A percentile compares a stretch with the other conserved stretches of the same genome.
Conservation (phyloP, 2,888 invertebrate genomes). For the Pyrgus malvae region DNA sequence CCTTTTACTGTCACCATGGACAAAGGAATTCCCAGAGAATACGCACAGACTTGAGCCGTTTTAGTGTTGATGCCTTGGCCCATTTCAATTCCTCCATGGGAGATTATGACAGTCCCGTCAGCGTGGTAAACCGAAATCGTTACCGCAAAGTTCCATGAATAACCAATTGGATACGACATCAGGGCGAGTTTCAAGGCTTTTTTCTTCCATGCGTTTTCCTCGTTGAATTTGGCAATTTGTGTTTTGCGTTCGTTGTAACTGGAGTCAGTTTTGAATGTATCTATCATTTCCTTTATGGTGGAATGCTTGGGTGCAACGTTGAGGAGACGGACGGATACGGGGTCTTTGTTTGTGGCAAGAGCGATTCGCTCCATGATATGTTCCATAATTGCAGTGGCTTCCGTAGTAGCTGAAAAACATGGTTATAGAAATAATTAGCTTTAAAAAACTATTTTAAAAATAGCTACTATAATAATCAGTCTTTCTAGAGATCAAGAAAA, state of each 20-base stretch:
- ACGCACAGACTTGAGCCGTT: slow-evolving; percentile 87
- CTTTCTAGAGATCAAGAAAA: too few relatives aligned
- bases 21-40: slow-evolving; percentile 84
- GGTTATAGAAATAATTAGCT: too few relatives aligned
- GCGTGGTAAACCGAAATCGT: slow-evolving; percentile 85
- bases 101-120: slow-evolving; percentile 85
- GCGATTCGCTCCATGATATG: slow-evolving; percentile 87
- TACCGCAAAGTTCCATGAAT: slow-evolving; percentile 78
- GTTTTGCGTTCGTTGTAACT: slow-evolving; percentile 77
- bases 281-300: slow-evolving; percentile 72
- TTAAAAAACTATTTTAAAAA: too few relatives aligned
- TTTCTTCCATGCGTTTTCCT: slow-evolving; percentile 88
- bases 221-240: slow-evolving; percentile 81
- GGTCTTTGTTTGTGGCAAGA: slow-evolving; percentile 74
- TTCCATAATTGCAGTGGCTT: slow-evolving; percentile 82
- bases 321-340: slow-evolving; percentile 77
- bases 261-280: slow-evolving; percentile 79
- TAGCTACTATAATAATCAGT: too few relatives aligned
- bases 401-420: slow-evolving; percentile 72
- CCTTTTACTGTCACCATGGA: slow-evolving; percentile 83
- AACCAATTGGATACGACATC: slow-evolving; percentile 83
- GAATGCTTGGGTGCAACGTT: slow-evolving; percentile 69
- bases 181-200: slow-evolving; percentile 83
- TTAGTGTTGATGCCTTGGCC: slow-evolving; percentile 89
- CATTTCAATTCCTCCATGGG: slow-evolving; percentile 87